Evolutionary conservation across 2,888 invertebrate genomes (phyloP).

Genomic region (Xanthia icteritia): DNA sequence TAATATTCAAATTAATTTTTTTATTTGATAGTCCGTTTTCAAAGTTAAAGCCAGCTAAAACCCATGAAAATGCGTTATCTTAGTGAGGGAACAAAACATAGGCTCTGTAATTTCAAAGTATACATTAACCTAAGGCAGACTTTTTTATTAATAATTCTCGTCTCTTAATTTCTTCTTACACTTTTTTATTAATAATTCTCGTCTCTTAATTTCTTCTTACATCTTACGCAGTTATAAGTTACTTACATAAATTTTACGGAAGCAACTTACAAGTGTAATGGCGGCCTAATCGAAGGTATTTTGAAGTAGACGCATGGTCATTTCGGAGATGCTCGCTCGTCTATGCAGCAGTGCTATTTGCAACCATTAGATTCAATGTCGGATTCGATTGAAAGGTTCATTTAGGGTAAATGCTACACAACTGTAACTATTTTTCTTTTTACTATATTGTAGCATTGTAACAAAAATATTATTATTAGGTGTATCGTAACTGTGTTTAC

Average conservation of each 20-base stretch:
- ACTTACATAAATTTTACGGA: too few species aligned
- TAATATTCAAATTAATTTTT: conserved; percentile 31
- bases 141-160: too few species aligned
- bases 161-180: too few species aligned
- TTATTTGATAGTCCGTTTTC: background rate
- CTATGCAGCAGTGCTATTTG: background rate
- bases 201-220: too few species aligned
- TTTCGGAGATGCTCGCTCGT: background rate
- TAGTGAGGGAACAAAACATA: background rate
- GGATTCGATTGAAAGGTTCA: background rate
- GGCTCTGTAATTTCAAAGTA: background rate
- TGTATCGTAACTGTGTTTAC: background rate
- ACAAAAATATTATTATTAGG: background rate
- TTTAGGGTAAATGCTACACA: background rate
- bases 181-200: too few species aligned
- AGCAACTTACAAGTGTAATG: too few species aligned
- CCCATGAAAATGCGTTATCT: background rate
- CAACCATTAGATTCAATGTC: background rate
- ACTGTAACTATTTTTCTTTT: background rate
- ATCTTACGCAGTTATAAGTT: too few species aligned
- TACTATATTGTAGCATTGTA: background rate
- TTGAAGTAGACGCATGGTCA: background rate
- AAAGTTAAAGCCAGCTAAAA: conserved; percentile 11
- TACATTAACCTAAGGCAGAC: too few species aligned
- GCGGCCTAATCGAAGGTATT: background rate